phyloP scores from a whole-genome alignment of 2,797 vertebrate species.

The Cottoperca gobio region DNA sequence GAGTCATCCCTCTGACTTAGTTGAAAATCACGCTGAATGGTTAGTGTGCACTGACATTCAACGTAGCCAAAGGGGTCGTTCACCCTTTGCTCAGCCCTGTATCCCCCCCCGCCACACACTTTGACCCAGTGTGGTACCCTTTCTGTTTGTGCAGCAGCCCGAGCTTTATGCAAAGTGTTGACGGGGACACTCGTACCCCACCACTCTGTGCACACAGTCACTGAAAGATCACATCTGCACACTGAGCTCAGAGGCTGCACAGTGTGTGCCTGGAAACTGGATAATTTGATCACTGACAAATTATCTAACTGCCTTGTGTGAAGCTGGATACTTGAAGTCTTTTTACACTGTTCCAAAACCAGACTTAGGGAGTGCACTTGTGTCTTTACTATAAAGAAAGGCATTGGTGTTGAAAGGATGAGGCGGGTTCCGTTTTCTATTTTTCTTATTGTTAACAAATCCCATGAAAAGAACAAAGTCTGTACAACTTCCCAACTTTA shows the following conservation, averaged over 20 bases:
- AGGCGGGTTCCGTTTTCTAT: constrained; percentile 9
- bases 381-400: constrained; percentile 34
- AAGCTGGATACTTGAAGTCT: constrained; percentile 34
- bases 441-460: constrained; percentile 24
- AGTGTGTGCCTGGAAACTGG: constrained; percentile 49
- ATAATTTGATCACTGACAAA: constrained; percentile 71
- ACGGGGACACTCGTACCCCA: constrained; percentile 8
- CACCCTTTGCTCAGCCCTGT: constrained; percentile 62
- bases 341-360: constrained; percentile 25
- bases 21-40: constrained; percentile 68
- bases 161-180: constrained; percentile 63
- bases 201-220: constrained; percentile 17
- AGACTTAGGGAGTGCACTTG: constrained; percentile 11
- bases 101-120: constrained; percentile 44
- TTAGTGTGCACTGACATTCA: constrained; percentile 77
- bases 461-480: constrained; percentile 11
- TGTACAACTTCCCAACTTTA: neutral
- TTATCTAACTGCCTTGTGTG: constrained; percentile 56
- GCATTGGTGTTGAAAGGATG: constrained; percentile 18
- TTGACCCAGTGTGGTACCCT: constrained; percentile 54
- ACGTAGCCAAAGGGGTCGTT: constrained; percentile 64
- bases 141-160: constrained; percentile 48
- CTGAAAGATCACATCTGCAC: constrained; percentile 38
- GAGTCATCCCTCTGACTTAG: constrained; percentile 53
- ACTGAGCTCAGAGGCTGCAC: constrained; percentile 19